Evolutionary conservation across 2,888 invertebrate genomes (phyloP).

Genomic region (Drosophila leonis): DNA sequence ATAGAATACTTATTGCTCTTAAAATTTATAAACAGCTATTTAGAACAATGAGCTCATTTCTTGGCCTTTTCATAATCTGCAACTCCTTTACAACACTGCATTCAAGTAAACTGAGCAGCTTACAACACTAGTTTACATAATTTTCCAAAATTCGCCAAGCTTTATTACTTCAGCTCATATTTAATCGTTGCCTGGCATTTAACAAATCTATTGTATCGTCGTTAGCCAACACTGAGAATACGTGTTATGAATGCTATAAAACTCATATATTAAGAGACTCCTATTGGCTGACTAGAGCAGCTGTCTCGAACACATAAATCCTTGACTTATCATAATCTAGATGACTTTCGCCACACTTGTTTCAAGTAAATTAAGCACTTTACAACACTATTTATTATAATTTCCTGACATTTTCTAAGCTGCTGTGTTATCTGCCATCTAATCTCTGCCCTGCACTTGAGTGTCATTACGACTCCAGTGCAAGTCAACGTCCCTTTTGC

Average conservation of each 20-base stretch:
- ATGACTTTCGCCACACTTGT: background rate
- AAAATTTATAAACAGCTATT: too few species aligned
- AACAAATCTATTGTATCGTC: accelerated
- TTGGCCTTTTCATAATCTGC: background rate
- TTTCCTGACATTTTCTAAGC: conserved; percentile 7
- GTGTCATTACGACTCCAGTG: conserved; percentile 23
- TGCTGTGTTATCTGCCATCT: conserved; percentile 1
- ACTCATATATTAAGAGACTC: background rate
- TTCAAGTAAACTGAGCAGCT: too few species aligned
- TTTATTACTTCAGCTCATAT: background rate
- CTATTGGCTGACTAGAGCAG: background rate
- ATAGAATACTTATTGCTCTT: too few species aligned
- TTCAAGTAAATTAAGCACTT: conserved; percentile 4
- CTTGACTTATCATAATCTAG: conserved; percentile 1
- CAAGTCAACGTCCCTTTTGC: conserved; percentile 26
- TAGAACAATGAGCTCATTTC: background rate
- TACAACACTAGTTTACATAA: background rate
- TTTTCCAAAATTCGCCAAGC: background rate
- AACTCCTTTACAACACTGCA: background rate
- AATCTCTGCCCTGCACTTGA: conserved; percentile 42
- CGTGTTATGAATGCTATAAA: background rate
- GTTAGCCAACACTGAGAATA: conserved; percentile 1
- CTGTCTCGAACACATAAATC: background rate
- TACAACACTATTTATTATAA: conserved; percentile 3
- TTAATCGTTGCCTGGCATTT: too few species aligned